phyloP scores from a whole-genome alignment of 2,797 vertebrate species.

The Malurus leucopterus region DNA sequence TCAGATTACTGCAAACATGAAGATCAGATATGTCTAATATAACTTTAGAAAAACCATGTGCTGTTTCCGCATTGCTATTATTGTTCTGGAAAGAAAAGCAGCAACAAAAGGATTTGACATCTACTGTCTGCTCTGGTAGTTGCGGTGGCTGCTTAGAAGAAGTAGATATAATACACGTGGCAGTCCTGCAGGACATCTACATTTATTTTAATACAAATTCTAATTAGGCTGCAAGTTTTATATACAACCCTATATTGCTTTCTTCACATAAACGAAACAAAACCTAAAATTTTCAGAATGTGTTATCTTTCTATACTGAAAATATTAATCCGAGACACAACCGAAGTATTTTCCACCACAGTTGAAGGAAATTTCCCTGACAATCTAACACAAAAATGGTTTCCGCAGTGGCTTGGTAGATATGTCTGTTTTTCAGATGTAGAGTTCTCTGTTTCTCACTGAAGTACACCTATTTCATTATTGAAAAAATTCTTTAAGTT shows the following conservation, averaged over 20 bases:
- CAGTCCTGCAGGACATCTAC: not conserved
- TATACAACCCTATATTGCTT: not conserved
- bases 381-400: not conserved
- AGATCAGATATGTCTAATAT: slow-evolving; percentile 57
- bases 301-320: not conserved
- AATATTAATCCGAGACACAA: not conserved
- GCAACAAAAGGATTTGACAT: slow-evolving; percentile 26
- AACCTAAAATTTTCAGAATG: not conserved
- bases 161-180: not conserved
- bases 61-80: slow-evolving; percentile 18
- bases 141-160: not conserved
- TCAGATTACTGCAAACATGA: slow-evolving; percentile 53
- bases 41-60: slow-evolving; percentile 39
- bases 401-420: not conserved
- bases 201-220: not conserved
- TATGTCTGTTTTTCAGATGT: not conserved
- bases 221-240: not conserved
- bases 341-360: not conserved
- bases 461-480: not conserved
- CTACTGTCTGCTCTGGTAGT: slow-evolving; percentile 30
- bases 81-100: slow-evolving; percentile 39
- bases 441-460: not conserved
- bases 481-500: not conserved
- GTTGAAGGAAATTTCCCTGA: not conserved
- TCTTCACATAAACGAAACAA: not conserved